Percentiles rank a stretch among this genome's conserved stretches.
Conservation (phyloP, 1,140 invertebrate species). For the Drosophila tristis region DNA sequence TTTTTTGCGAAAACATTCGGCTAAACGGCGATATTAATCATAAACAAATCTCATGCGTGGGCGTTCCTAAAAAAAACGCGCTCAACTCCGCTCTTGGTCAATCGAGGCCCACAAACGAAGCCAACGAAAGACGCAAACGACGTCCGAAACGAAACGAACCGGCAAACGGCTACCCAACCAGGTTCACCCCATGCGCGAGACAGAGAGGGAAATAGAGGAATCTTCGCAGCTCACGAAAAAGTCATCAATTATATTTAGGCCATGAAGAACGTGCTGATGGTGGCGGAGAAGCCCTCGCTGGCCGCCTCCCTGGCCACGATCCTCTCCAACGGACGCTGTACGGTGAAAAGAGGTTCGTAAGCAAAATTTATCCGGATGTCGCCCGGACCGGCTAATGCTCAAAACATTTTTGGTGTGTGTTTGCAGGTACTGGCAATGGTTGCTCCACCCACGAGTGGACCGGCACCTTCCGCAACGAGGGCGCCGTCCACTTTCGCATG, state of each 20-base stretch:
- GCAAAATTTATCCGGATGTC: not conserved
- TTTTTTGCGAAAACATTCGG: constrained; percentile 29
- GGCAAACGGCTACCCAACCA: constrained; percentile 24
- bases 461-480: constrained; percentile 91
- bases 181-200: constrained; percentile 31
- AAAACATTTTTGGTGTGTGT: not conserved
- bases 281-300: constrained; percentile 99
- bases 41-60: constrained; percentile 15
- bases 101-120: not conserved
- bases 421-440: constrained; percentile 92
- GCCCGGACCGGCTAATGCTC: not conserved
- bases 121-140: not conserved
- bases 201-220: constrained; percentile 19
- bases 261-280: constrained; percentile 98
- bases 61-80: constrained; percentile 1
- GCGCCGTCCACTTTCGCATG: constrained; percentile 93
- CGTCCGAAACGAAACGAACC: not conserved
- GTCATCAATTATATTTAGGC: constrained; percentile 52
- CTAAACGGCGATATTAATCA: constrained; percentile 7
- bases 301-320: constrained; percentile 97
- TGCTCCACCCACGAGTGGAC: constrained; percentile 97
- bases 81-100: not conserved
- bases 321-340: constrained; percentile 94
- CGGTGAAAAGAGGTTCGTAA: constrained; percentile 92
- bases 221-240: constrained; percentile 15